Conservation (phyloP, 2,113 vertebrate genomes). For the Limnothrissa miodon region DNA sequence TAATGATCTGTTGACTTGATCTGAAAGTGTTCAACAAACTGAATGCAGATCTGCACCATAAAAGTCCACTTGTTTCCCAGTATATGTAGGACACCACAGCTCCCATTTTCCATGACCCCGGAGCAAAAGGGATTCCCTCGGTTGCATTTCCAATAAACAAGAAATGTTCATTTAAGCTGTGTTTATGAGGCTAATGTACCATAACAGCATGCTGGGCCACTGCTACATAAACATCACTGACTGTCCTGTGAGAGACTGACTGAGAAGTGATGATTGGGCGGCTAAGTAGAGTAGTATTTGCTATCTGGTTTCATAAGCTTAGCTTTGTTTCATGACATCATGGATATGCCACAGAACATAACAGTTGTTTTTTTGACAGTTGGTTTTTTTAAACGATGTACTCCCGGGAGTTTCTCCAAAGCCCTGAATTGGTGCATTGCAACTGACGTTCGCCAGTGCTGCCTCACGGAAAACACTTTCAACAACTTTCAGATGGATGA, state of each 20-base stretch:
- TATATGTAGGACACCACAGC: not conserved
- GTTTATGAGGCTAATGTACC: not conserved
- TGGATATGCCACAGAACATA: not conserved
- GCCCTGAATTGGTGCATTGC: not conserved
- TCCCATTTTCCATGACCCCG: not conserved
- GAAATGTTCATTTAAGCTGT: not conserved
- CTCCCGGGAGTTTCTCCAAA: not conserved
- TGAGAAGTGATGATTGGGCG: not conserved
- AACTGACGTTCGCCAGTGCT: not conserved
- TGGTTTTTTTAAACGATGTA: not conserved
- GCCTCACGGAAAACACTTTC: not conserved
- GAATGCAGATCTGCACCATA: not conserved
- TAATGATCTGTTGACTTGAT: not conserved
- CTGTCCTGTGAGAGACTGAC: not conserved
- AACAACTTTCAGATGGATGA: not conserved
- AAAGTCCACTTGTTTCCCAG: not conserved
- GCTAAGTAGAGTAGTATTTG: not conserved
- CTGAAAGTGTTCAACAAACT: not conserved
- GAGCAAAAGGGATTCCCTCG: not conserved
- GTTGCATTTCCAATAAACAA: not conserved
- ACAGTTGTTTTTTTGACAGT: not conserved
- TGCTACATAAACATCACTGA: not conserved
- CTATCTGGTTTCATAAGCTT: not conserved
- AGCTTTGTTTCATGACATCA: not conserved
- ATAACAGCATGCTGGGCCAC: not conserved